Base-by-base conservation (phyloP, 2,888 invertebrate genomes). In the Agrotis puta region DNA sequence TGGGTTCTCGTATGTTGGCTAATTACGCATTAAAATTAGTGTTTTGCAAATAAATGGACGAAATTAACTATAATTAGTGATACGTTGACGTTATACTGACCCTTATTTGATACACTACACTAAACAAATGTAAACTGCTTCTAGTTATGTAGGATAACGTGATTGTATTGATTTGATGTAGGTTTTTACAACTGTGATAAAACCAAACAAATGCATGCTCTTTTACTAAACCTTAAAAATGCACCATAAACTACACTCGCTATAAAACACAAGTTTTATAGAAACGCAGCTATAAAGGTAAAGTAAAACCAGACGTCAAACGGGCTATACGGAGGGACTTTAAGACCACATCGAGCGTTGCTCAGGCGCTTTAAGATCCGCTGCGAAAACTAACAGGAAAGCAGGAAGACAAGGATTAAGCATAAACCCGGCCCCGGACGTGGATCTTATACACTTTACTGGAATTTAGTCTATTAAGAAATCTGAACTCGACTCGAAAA, bases 351-450 rank as follows among this genome's bases (percentile, higher is more conserved):
- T 64, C 20, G 63, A 65, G 65, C 39, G 67, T 57, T 67, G 61
- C 16, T 62, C 71, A 61, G 16, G 58, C 80, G 48, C 56, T 70
- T 64, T 68, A 71, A 82, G 71, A 79, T 74, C 66, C 64, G 57
- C 47, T 58, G 53, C 68, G 45, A 72, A 69, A 71, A 70, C 74
- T 67, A 50, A 61, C 50, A 54, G 65, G 67, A 53, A 64, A 63
- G 47, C 77, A 65, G 62, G 53, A 65, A 74, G 77, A 68, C 70
- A 62, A 74, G 77, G 80, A 82, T 82, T 80, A 77, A 80, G 65
- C 64, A 68, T 70, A 80, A 80, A 64, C 67, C 77, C 48, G 61
- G 57, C 50, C 56, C 47, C 48, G 77, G 66, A 75, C 67, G 73
- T 69, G 48, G 58, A 61, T 57, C 27, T 75, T 75, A 74, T 74